Evolutionary conservation across 2,888 invertebrate species (phyloP), one percentile per base, ranked within the genome.

Genomic region (Arenicola marina): DNA sequence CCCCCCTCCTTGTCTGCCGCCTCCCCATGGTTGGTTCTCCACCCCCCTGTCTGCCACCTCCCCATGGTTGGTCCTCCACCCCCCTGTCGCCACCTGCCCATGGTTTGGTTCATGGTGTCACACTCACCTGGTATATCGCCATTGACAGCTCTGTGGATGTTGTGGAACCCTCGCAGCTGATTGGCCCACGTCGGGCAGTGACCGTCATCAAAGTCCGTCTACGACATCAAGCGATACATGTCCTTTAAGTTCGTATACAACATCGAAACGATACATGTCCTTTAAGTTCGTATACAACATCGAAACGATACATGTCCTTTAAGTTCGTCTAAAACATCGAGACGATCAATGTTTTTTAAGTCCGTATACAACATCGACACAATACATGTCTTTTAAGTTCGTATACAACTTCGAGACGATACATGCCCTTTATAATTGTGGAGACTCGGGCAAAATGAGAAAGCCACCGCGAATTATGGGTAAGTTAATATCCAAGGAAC

Each of bases 151-250:
- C 85, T 80, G 63, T 82, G 85, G 24, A 90, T 86, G 75, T 90
- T 89, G 69, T 88, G 84, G 63, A 86, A 86, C 4, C 89, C 89
- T 28, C 85, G 75, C 33, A 90, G 83, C 78, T 89, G 89, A 75
- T 90, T 90, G 63, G 80, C 83, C 90, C 90, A 90, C 0, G 89
- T 89, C 0, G 90, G 90, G 67, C 90, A 90, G 76, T 89, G 89
- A 0, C 90, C 90, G 83, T 90, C 90, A 69, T 89, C 89, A 82
- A 89, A 89, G 76, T 89, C 89, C 4, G 85, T 79, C 82, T 89
- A 89, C 32, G 55, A 59, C 18, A 48, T 11, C 38, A 11, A 38
- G 18, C 11, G 18, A 38, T 38, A 38, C 11, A 38, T 15, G 11
- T 38, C 18, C 11, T 38, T 38, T 38, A 15, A 38, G 11, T 38